Evolutionary conservation across 2,888 invertebrate genomes (phyloP).

Genomic region (Perizoma affinitatum): DNA sequence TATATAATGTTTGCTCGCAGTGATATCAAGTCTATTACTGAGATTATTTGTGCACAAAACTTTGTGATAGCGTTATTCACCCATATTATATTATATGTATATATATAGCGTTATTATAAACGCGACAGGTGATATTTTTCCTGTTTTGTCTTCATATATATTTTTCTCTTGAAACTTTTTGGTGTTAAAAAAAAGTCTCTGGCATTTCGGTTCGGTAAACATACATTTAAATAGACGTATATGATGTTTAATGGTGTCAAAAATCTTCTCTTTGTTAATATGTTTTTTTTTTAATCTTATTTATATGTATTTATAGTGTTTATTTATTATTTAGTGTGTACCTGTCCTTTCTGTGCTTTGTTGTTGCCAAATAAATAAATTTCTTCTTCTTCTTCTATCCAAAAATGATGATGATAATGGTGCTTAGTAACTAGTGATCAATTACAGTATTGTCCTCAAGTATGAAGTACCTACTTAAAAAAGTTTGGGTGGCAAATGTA

Average conservation of each 20-base stretch:
- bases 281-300: no score
- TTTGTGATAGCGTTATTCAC: slow-evolving; percentile 46
- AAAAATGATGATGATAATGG: slow-evolving; percentile 11
- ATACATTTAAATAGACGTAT: slow-evolving; percentile 39
- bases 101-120: no score
- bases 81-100: no score
- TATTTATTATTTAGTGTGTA: no score
- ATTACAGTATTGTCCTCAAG: slow-evolving; percentile 17
- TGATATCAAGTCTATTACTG: slow-evolving; percentile 13
- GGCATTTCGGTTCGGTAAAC: slow-evolving; percentile 37
- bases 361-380: no score
- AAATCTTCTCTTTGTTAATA: no score
- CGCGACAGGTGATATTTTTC: slow-evolving; percentile 54
- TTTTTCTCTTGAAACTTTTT: slow-evolving; percentile 32
- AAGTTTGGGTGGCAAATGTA: no score
- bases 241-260: slow-evolving; percentile 17
- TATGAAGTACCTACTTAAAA: slow-evolving; percentile 2
- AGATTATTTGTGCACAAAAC: slow-evolving; percentile 45
- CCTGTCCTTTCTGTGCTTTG: no score
- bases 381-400: no score
- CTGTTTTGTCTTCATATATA: slow-evolving; percentile 24
- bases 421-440: slow-evolving; percentile 34
- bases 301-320: no score
- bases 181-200: slow-evolving; percentile 40
- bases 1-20: background rate